Conservation (phyloP, 1,140 invertebrate species). For the Cydia amplana region DNA sequence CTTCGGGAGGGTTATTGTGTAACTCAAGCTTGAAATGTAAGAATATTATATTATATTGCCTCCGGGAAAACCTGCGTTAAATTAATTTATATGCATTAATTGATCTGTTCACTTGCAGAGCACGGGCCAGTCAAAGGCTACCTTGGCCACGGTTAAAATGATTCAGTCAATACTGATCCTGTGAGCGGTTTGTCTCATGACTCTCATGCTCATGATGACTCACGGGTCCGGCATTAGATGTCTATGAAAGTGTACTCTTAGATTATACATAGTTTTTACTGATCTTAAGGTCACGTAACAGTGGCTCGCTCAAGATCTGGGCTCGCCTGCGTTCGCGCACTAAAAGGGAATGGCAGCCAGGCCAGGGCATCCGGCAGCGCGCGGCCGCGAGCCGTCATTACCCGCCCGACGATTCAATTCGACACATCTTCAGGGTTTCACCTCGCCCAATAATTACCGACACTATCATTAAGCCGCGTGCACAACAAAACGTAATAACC, state of each 20-base stretch:
- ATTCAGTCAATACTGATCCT: not conserved
- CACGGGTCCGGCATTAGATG: too few relatives aligned
- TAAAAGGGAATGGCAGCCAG: conserved; percentile 36
- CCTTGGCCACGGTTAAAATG: not conserved
- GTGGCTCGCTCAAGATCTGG: not conserved
- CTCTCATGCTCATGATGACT: too few relatives aligned
- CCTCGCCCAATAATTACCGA: conserved; percentile 75
- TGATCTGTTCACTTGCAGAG: conserved; percentile 46
- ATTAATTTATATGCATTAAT: conserved; percentile 62
- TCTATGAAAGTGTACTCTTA: too few relatives aligned
- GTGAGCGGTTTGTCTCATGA: not conserved
- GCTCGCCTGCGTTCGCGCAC: not conserved
- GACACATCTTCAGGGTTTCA: conserved; percentile 77
- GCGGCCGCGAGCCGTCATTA: conserved; percentile 43
- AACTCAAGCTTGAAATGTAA: conserved; percentile 23
- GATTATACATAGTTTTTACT: too few relatives aligned
- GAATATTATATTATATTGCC: conserved; percentile 5
- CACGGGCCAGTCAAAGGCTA: too few relatives aligned
- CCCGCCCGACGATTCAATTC: conserved; percentile 66
- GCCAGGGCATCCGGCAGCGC: conserved; percentile 50
- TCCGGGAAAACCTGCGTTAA: conserved; percentile 54
- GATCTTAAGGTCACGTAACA: not conserved
- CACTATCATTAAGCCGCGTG: conserved; percentile 71
- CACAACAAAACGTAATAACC: conserved; percentile 76
- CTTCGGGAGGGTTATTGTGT: not conserved